A percentile compares a stretch with the other conserved stretches of the same genome.
These are phyloP conservation scores for Cancer borealis DNA, from an alignment of 2,888 invertebrate genomes.

Conservation along the genomic window DNA sequence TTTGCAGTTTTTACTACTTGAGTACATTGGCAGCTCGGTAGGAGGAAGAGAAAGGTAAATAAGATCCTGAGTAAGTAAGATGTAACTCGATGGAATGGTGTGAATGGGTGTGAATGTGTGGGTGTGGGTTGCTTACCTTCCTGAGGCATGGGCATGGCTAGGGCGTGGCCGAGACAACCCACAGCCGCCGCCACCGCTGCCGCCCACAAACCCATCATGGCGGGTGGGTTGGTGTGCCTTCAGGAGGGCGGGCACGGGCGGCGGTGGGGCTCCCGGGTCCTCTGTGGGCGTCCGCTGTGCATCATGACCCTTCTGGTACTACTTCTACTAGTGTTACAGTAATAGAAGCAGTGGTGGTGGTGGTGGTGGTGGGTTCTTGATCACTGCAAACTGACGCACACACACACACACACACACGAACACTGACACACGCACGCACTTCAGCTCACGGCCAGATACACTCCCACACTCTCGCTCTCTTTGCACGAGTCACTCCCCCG, in stretches of 20 bases:
- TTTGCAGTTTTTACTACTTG: too few relatives aligned
- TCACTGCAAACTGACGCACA: background rate
- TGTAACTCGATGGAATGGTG: too few relatives aligned
- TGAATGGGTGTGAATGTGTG: too few relatives aligned
- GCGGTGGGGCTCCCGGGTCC: background rate
- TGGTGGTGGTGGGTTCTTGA: background rate
- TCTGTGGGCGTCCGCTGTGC: background rate
- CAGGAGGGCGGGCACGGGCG: background rate
- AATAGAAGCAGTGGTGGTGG: background rate
- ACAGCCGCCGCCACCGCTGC: background rate
- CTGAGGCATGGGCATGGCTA: slow-evolving; percentile 31
- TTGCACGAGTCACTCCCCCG: background rate
- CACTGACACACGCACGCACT: background rate
- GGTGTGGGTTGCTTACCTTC: background rate
- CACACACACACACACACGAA: background rate
- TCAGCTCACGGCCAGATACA: background rate
- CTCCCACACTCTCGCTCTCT: background rate
- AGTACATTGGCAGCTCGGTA: background rate
- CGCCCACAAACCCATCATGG: slow-evolving; percentile 2
- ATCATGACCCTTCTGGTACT: background rate
- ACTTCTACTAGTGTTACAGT: background rate
- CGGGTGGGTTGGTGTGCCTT: background rate
- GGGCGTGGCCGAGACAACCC: slow-evolving; percentile 18
- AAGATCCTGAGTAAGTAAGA: background rate
- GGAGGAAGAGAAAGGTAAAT: background rate